Base-by-base conservation (phyloP, 2,888 invertebrate species). In the Euclidia mi region DNA sequence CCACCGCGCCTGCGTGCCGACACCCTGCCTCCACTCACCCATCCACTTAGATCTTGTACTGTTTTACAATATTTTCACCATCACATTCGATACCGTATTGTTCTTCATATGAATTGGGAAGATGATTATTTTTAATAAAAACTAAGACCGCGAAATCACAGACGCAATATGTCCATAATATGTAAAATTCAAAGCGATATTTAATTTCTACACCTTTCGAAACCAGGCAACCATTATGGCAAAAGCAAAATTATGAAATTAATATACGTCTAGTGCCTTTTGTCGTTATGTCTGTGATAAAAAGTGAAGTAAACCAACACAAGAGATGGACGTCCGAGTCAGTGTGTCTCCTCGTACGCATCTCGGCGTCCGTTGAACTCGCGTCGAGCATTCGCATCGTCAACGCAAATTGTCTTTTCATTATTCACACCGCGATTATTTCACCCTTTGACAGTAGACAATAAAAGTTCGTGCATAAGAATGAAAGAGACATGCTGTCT, bases 321-420 rank as follows among this genome's bases (percentile, higher is more conserved):
- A 63, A 47, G 63, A 73, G 70, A 62, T 80, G 64, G 56, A 51
- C 17, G 61, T 25, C 37, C 32, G 45, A 62, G 46, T 44, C 29
- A 18, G 20, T 60, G 59, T 63, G 52, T 67, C 58, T 65, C 64
- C 65, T 68, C 69, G 68, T 77, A 84, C 84, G 82, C 85, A 83
- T 74, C 79, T 68, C 65, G 70, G 34, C 82, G 90, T 87, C 81
- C 88, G 81, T 90, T 90, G 89, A 91, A 90, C 89, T 85, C 81
- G 71, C 78, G 79, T 52, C 63, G 77, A 85, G 88, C 82, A 89
- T 88, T 90, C 86, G 81, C 84, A 82, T 85, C 86, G 85, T 84
- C 85, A 81, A 89, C 90, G 89, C 87, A 90, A 90, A 91, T 89
- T 89, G 90, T 90, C 88, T 90, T 90, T 92, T 87, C 89, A 91